Conservation (phyloP, 2,113 vertebrate species). For the Semnopithecus entellus region DNA sequence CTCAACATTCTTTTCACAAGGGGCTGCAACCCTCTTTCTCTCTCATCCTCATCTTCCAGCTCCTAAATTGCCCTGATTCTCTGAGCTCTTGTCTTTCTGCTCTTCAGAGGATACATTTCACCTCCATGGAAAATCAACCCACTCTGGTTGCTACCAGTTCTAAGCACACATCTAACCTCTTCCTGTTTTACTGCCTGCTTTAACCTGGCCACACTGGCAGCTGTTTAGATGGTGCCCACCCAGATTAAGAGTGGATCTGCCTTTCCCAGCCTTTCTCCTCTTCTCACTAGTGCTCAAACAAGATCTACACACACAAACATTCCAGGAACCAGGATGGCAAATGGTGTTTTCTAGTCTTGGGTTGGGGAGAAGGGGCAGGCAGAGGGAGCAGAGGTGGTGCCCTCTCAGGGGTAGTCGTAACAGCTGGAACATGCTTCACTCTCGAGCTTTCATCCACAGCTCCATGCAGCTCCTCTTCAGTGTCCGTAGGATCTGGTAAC, state of each 20-base stretch:
- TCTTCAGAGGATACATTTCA: background rate
- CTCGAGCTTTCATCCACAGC: rapidly evolving
- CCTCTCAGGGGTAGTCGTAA: rapidly evolving
- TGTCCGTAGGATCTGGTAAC: background rate
- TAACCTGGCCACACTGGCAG: too few species aligned
- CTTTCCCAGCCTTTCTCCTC: too few species aligned
- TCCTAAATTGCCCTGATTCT: rapidly evolving
- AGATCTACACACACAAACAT: rapidly evolving
- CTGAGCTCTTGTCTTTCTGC: background rate
- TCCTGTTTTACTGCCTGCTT: too few species aligned
- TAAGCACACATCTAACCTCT: too few species aligned
- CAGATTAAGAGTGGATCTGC: too few species aligned
- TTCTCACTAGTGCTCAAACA: background rate
- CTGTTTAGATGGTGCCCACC: too few species aligned
- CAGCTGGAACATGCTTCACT: rapidly evolving
- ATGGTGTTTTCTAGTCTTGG: rapidly evolving
- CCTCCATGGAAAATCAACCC: background rate
- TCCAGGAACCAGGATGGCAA: background rate
- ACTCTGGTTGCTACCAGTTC: too few species aligned
- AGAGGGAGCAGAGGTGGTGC: rapidly evolving
- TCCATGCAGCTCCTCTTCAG: rapidly evolving
- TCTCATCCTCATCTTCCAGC: background rate
- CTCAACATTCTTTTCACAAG: background rate
- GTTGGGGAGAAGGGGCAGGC: rapidly evolving
- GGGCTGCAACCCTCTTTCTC: background rate